A percentile compares a stretch with the other conserved stretches of the same genome.
Evolutionary conservation across 2,113 vertebrate genomes (phyloP).

Genomic region (Blennius ocellaris): DNA sequence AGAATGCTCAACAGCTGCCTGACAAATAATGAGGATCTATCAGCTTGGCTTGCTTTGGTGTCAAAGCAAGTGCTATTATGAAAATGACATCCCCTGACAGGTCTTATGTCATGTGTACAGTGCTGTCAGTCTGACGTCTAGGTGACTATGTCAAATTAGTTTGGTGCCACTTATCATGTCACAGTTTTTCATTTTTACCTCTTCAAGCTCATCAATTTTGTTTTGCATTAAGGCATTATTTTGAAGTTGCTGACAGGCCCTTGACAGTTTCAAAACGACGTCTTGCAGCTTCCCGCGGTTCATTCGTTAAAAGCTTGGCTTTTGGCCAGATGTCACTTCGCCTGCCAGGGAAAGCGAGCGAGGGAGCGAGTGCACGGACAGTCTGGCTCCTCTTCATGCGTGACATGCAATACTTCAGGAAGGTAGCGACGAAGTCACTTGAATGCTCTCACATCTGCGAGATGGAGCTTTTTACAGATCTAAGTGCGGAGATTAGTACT

Average conservation of each 20-base stretch:
- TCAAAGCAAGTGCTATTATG: slow-evolving; percentile 41
- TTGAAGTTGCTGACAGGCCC: slow-evolving; percentile 60
- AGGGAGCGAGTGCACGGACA: slow-evolving; percentile 8
- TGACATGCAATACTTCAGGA: slow-evolving; percentile 31
- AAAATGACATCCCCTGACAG: slow-evolving; percentile 45
- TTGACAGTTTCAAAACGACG: slow-evolving; percentile 69
- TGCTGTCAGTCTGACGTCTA: slow-evolving; percentile 52
- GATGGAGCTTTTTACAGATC: slow-evolving; percentile 55
- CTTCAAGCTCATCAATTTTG: slow-evolving; percentile 63
- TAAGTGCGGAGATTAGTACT: slow-evolving; percentile 53
- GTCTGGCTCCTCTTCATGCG: slow-evolving; percentile 26
- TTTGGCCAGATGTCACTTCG: slow-evolving; percentile 54
- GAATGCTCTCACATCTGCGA: slow-evolving; percentile 28
- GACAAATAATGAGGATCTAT: slow-evolving; percentile 45
- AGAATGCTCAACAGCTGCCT: slow-evolving; percentile 12
- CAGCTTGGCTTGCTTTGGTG: slow-evolving; percentile 12
- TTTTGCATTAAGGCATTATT: slow-evolving; percentile 63
- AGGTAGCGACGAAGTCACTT: slow-evolving; percentile 51
- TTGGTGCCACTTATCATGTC: slow-evolving; percentile 67
- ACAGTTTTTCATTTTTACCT: slow-evolving; percentile 63
- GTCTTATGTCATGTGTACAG: slow-evolving; percentile 53
- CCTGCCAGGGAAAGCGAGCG: slow-evolving; percentile 21
- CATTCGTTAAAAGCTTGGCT: slow-evolving; percentile 74
- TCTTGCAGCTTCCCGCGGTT: slow-evolving; percentile 60
- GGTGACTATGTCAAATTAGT: slow-evolving; percentile 68